Conservation (phyloP, 2,113 vertebrate species). For the Eolophus roseicapilla region DNA sequence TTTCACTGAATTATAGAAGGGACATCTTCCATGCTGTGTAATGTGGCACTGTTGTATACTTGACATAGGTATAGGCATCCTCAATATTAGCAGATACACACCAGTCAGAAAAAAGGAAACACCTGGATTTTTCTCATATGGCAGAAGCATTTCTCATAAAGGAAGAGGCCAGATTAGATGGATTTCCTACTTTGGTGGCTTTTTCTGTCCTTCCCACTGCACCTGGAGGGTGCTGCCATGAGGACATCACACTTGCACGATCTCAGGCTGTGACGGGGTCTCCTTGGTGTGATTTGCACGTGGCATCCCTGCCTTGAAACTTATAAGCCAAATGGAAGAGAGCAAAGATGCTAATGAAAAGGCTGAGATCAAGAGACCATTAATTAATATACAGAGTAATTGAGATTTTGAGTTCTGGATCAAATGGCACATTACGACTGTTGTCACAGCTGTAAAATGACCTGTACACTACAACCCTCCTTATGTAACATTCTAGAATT, state of each 20-base stretch:
- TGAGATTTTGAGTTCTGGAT: background rate
- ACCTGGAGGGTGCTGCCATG: background rate
- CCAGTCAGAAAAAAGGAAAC: accelerated
- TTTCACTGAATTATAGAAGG: background rate
- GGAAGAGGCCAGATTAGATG: background rate
- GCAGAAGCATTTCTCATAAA: background rate
- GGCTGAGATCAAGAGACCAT: background rate
- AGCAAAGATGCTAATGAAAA: background rate
- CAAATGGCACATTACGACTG: background rate
- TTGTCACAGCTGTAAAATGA: background rate
- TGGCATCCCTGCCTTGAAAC: background rate
- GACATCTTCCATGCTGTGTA: background rate
- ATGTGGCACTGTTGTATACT: background rate
- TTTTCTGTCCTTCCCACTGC: background rate
- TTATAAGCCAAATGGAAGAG: background rate
- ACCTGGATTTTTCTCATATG: background rate
- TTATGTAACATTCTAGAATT: background rate
- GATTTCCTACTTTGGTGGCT: background rate
- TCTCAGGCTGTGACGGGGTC: background rate
- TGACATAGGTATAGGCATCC: background rate
- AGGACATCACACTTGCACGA: too few relatives aligned
- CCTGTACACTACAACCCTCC: background rate
- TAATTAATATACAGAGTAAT: background rate
- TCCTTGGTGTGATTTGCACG: background rate
- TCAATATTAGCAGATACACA: accelerated